phyloP scores from a whole-genome alignment of 1,140 invertebrate species.

The Bursaphelenchus mucronatus region DNA sequence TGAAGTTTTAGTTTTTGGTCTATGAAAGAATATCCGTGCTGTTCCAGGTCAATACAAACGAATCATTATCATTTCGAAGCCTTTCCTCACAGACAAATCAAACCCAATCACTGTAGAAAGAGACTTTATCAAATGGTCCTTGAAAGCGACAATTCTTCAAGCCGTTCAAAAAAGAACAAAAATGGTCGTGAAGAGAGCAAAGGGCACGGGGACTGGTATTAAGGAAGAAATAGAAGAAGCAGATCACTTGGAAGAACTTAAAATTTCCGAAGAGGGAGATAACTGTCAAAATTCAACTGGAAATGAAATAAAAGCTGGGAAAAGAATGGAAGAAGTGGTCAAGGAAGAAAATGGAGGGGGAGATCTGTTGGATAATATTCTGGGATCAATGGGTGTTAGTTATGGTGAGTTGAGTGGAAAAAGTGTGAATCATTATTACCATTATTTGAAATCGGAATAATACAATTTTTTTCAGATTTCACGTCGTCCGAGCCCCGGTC shows the following conservation, averaged over 20 bases:
- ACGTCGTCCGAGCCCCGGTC: no score
- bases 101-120: neutral
- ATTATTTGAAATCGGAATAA: no score
- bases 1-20: neutral
- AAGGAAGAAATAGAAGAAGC: conserved; percentile 1
- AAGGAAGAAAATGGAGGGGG: no score
- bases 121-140: conserved; percentile 6
- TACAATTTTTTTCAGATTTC: no score
- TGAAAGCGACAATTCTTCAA: neutral
- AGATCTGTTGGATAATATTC: no score
- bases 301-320: no score
- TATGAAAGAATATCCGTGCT: no score
- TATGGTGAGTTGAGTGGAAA: no score
- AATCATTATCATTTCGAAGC: conserved; percentile 11
- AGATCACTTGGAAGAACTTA: conserved; percentile 9
- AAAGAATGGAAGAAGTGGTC: no score
- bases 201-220: neutral
- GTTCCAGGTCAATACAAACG: neutral
- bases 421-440: no score
- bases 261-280: neutral
- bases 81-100: neutral
- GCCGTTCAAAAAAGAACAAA: neutral
- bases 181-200: neutral
- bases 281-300: neutral
- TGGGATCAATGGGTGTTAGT: no score